Base-by-base conservation (phyloP, 2,888 invertebrate genomes). In the Xestoiulus laeticollis region DNA sequence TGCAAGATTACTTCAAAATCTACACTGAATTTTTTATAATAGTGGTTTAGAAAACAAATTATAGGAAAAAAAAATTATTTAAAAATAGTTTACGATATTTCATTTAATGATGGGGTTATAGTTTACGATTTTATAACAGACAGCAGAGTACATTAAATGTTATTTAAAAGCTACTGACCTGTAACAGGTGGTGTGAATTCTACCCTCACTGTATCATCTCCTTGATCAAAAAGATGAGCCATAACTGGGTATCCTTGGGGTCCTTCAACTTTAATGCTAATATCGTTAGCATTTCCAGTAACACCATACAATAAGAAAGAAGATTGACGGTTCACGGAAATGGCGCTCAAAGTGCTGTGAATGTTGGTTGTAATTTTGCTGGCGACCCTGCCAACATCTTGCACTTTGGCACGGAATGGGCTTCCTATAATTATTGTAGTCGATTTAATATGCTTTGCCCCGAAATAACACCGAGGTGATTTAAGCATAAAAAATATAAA, bases 251-350 rank as follows among this genome's bases (percentile, higher is more conserved):
- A 96, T 91, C 97, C 97, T 92, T 96, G 96, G 90, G 98, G 98
- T 93, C 97, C 98, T 95, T 98, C 97, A 93, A 98, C 97, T 93
- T 97, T 97, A 91, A 98, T 97, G 94, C 98, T 98, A 91, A 98
- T 96, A 93, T 98, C 97, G 92, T 97, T 97, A 90, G 98, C 94
- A 91, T 96, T 95, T 91, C 96, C 96, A 89, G 96, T 95, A 68
- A 93, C 93, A 90, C 93, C 93, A 90, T 93, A 93, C 89, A 94
- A 91, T 88, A 93, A 92, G 91, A 94, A 94, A 90, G 91, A 92
- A 30, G 94, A 93, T 44, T 93, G 91, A 90, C 93, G 92, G 90
- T 93, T 93, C 87, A 94, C 92, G 48, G 93, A 93, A 78, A 94
- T 93, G 85, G 93, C 92, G 85, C 92, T 92, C 85, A 95, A 92